Evolutionary conservation across 2,113 vertebrate genomes (phyloP).

Genomic region (Charina bottae): DNA sequence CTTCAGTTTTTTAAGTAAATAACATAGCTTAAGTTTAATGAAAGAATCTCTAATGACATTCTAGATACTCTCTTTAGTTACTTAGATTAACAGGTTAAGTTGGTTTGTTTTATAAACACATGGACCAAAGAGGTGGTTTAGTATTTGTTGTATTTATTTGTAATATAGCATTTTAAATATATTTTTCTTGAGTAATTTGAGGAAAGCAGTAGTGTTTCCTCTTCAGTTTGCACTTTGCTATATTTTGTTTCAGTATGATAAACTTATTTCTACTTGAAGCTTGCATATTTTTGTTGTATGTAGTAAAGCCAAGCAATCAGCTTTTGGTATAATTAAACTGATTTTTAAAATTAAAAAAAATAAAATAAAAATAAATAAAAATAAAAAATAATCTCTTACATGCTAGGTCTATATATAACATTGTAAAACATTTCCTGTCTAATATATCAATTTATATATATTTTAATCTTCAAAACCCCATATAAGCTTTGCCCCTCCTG

Average conservation of each 20-base stretch:
- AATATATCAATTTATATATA: no score
- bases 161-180: conserved; percentile 42
- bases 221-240: conserved; percentile 16
- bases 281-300: background rate
- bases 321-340: conserved; percentile 9
- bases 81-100: conserved; percentile 35
- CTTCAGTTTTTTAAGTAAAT: background rate
- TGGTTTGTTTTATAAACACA: conserved; percentile 7
- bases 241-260: conserved; percentile 43
- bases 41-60: background rate
- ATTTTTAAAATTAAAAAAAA: conserved; percentile 30
- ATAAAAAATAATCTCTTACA: no score
- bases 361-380: no score
- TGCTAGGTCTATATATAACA: no score
- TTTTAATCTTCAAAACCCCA: no score
- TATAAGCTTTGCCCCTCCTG: no score
- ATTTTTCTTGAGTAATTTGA: conserved; percentile 36
- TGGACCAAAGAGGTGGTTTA: conserved; percentile 65
- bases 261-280: conserved; percentile 31
- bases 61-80: background rate
- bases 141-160: conserved; percentile 45
- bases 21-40: background rate
- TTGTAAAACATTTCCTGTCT: no score
- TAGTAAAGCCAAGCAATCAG: conserved; percentile 25
- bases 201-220: conserved; percentile 7